A percentile compares a stretch with the other conserved stretches of the same genome.
phyloP scores from a whole-genome alignment of 2,888 invertebrate genomes.

The Stenichneumon culpator region DNA sequence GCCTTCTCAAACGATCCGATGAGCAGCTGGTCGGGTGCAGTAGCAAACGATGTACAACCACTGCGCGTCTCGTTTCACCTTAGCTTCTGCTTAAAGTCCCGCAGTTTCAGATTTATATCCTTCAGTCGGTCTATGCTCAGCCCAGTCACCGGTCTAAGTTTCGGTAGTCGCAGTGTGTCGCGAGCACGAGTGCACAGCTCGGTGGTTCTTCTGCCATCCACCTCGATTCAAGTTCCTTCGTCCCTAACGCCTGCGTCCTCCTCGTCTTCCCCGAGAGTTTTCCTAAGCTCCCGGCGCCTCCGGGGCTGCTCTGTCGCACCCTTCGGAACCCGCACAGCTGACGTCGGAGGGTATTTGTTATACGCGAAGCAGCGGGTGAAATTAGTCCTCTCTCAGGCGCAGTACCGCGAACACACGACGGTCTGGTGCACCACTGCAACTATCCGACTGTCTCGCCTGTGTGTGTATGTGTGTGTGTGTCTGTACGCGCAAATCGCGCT shows the following conservation, averaged over 20 bases:
- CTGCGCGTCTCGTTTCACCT: background rate
- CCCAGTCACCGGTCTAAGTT: background rate
- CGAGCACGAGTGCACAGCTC: slow-evolving; percentile 36
- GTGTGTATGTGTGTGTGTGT: background rate
- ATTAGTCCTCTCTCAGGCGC: slow-evolving; percentile 77
- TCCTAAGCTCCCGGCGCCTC: slow-evolving; percentile 8
- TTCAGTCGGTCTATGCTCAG: background rate
- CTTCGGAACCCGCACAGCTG: slow-evolving; percentile 11
- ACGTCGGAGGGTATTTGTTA: slow-evolving; percentile 75
- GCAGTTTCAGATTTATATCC: slow-evolving; percentile 5
- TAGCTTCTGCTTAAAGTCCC: background rate
- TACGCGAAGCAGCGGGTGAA: slow-evolving; percentile 78
- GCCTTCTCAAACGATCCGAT: slow-evolving; percentile 40
- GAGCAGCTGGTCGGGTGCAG: slow-evolving; percentile 24
- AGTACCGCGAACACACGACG: slow-evolving; percentile 50
- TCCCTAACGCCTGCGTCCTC: slow-evolving; percentile 14
- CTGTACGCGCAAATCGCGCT: background rate
- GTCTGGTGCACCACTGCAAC: slow-evolving; percentile 46
- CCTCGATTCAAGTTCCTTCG: background rate
- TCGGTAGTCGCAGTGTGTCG: background rate
- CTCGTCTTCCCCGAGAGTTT: slow-evolving; percentile 16
- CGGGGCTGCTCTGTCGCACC: background rate
- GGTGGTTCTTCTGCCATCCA: slow-evolving; percentile 41
- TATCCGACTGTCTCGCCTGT: slow-evolving; percentile 52
- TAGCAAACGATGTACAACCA: background rate